Base-by-base conservation (phyloP, 2,888 invertebrate species). In the Nasonovia ribisnigri region DNA sequence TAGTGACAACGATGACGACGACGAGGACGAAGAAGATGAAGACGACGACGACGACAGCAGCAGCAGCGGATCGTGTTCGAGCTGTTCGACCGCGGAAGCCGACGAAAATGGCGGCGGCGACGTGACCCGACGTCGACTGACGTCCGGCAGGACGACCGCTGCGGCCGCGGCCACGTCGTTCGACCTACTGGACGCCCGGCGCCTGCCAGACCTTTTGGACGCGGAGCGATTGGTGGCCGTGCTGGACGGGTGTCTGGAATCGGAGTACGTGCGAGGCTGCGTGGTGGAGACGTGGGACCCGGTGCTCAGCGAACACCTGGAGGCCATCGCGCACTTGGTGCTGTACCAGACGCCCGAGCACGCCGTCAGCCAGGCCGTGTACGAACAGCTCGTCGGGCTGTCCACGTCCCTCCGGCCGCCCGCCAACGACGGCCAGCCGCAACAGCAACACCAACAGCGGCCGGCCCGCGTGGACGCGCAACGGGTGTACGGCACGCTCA, bases 201-300 rank as follows among this genome's bases (percentile, higher is more conserved):
- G 90, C 1, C 42, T 93, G 86, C 36, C 93, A 5, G 93, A 93
- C 42, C 46, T 90, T 36, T 84, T 93, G 57, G 93, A 93, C 57
- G 57, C 93, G 60, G 88, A 24, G 0, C 89, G 57, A 2, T 48
- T 93, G 57, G 93, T 93, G 60, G 16, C 84, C 93, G 60, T 86
- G 46, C 84, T 93, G 93, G 93, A 93, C 84, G 84, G 48, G 24
- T 93, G 93, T 57, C 84, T 93, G 46, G 20, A 29, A 11, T 57
- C 93, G 29, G 93, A 48, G 26, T 93, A 90, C 90, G 89, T 93
- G 57, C 93, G 93, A 57, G 93, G 93, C 13, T 93, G 93, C 84
- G 90, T 93, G 48, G 90, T 93, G 4, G 93, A 93, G 48, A 93
- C 93, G 88, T 93, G 93, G 93, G 93, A 93, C 93, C 36, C 57